phyloP scores from a whole-genome alignment of 1,140 invertebrate species.

The Solenopsis invicta region DNA sequence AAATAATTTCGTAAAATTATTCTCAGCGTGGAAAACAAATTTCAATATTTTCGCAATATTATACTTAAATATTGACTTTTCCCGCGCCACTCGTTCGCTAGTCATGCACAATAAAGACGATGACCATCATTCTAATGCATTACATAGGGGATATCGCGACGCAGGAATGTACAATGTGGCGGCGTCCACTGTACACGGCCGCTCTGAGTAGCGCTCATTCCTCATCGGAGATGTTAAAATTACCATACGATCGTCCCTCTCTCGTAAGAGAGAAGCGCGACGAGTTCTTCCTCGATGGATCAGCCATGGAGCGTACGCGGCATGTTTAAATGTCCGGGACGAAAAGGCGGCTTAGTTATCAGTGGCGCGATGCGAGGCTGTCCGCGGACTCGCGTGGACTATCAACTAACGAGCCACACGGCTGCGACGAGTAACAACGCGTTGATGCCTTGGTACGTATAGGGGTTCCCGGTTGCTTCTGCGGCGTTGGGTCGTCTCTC shows the following conservation, averaged over 20 bases:
- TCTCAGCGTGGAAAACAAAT: background rate
- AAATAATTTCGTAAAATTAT: background rate
- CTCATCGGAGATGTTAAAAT: conserved; percentile 37
- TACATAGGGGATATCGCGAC: background rate
- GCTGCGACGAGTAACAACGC: conserved; percentile 21
- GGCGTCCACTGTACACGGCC: background rate
- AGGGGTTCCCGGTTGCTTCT: conserved; percentile 53
- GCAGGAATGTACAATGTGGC: conserved; percentile 21
- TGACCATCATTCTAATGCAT: conserved; percentile 2
- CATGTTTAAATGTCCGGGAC: conserved; percentile 28
- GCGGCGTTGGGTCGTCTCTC: conserved; percentile 72
- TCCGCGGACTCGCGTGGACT: conserved; percentile 13
- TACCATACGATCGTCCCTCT: background rate
- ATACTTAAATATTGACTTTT: background rate
- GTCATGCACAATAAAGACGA: background rate
- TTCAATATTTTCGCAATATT: background rate
- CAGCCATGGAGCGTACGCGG: background rate
- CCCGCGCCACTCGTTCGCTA: background rate
- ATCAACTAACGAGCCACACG: conserved; percentile 56
- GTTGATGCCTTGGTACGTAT: conserved; percentile 59
- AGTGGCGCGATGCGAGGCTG: conserved; percentile 21
- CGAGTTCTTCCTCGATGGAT: background rate
- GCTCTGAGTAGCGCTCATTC: background rate
- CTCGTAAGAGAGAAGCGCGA: background rate
- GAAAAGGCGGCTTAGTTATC: conserved; percentile 45